Base-by-base conservation (phyloP, 2,797 vertebrate genomes). In the Anguilla obscura region DNA sequence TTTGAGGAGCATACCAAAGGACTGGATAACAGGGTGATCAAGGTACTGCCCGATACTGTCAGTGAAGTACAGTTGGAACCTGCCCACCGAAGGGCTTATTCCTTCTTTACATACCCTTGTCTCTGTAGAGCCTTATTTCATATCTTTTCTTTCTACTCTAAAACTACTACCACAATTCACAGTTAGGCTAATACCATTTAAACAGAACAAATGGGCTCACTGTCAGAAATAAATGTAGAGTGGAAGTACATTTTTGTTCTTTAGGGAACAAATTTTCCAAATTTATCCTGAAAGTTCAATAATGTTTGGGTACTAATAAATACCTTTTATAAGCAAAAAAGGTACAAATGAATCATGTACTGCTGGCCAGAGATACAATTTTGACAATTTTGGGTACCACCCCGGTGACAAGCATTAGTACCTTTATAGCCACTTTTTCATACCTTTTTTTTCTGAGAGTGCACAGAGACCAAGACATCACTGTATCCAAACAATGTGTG, bases 1-100 rank as follows among this genome's bases (percentile, higher is more conserved):
- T 97, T 97, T 91, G 97, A 98, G 0, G 98, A 99, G 90, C 21
- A 93, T 85, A 99, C 98, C 27, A 98, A 97, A 89, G 97, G 97
- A 18, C 94, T 99, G 87, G 98, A 99, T 90, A 94, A 96, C 93
- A 93, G 97, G 91, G 89, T 92, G 0, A 91, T 99, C 66, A 97
- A 97, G 97, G 98, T 99, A 89, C 74, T 45, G 74, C 33, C 33
- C 82, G 91, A 21, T 45, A 82, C 40, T 80, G 4, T 82, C 7
- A 45, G n/a, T 82, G 45, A 82, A n/a, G 36, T 50, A 50, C 40
- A 24, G 79, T 21, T 82, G 6, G 40, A 82, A 9, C 21, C 21
- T 82, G 18, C 36, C 30, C 14, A 79, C 74, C 36, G 30, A 45
- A 21, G 16, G 16, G 14, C 30, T 18, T 10, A 48, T 48, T 50